Evolutionary conservation across 1,140 invertebrate species (phyloP).

Genomic region (Pentalonia nigronervosa): DNA sequence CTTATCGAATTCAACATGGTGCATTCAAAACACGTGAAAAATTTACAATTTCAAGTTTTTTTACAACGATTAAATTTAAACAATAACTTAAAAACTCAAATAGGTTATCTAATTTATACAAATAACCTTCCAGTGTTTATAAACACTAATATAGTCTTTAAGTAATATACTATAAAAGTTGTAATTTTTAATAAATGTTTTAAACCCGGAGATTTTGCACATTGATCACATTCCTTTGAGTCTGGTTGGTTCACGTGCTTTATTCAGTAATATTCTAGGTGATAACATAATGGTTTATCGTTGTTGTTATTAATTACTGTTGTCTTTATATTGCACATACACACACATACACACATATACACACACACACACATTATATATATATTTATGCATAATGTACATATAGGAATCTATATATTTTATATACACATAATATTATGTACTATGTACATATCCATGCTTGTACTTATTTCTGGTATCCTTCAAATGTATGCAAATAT

Average conservation of each 20-base stretch:
- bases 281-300: constrained; percentile 31
- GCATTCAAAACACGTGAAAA: not conserved
- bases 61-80: not conserved
- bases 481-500: not conserved
- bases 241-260: not conserved
- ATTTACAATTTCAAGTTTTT: not conserved
- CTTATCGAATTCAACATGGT: not conserved
- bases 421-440: not conserved
- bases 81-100: not conserved
- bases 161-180: not conserved
- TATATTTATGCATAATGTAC: not conserved
- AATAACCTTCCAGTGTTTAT: not conserved
- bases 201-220: not conserved
- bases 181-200: not conserved
- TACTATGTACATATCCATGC: not conserved
- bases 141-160: not conserved
- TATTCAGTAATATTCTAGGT: not conserved
- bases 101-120: not conserved
- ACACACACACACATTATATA: not conserved
- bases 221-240: not conserved
- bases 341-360: not conserved
- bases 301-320: constrained; percentile 19
- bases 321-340: not conserved
- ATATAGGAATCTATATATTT: not conserved
- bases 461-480: not conserved